phyloP scores from a whole-genome alignment of 2,113 vertebrate species.

The Sturnira hondurensis region DNA sequence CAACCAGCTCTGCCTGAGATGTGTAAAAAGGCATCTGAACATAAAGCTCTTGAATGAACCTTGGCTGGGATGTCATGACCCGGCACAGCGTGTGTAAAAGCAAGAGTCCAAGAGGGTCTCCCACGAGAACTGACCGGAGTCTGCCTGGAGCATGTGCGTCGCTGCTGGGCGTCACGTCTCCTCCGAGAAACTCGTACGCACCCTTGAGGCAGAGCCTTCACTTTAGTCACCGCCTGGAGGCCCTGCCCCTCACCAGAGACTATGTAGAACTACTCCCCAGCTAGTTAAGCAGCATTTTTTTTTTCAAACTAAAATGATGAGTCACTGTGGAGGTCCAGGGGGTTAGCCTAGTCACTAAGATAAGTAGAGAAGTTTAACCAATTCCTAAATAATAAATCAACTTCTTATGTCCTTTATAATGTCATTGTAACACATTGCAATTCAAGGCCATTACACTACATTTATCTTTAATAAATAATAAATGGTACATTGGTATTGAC shows the following conservation, averaged over 20 bases:
- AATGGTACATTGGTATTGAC: constrained; percentile 83
- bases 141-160: not conserved
- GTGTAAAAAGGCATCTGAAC: not conserved
- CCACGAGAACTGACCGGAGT: constrained; percentile 16
- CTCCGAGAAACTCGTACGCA: not conserved
- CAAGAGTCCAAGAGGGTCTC: not conserved
- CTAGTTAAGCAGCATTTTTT: not conserved
- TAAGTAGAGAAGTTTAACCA: constrained; percentile 78
- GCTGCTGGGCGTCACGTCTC: not conserved
- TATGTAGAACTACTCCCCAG: not conserved
- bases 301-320: constrained; percentile 31
- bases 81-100: constrained; percentile 40
- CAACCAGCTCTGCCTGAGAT: not conserved
- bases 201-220: not conserved
- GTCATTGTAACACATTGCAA: constrained; percentile 76
- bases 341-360: constrained; percentile 75
- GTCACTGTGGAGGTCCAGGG: constrained; percentile 64
- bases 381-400: constrained; percentile 83
- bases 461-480: constrained; percentile 89
- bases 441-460: constrained; percentile 79
- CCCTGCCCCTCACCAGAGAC: not conserved
- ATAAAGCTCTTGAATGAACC: not conserved
- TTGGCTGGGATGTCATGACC: constrained; percentile 12
- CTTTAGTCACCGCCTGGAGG: not conserved
- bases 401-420: constrained; percentile 78